Percentiles rank a stretch among this genome's conserved stretches.
Conservation (phyloP, 2,888 invertebrate species). For the Laspeyria flexula region DNA sequence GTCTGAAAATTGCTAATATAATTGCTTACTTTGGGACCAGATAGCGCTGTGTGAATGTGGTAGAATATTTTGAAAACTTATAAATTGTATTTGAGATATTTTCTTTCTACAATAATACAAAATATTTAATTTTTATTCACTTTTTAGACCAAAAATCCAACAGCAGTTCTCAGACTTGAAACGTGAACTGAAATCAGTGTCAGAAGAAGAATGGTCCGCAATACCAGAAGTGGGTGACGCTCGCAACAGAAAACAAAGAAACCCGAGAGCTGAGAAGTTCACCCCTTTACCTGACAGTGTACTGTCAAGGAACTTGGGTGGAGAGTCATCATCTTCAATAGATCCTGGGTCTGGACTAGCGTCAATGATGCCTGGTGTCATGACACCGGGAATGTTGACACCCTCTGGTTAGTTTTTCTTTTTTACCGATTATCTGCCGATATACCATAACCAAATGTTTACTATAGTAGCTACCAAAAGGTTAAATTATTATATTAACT, state of each 20-base stretch:
- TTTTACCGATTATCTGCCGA: too few relatives aligned
- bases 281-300: conserved; percentile 99
- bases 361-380: conserved; percentile 94
- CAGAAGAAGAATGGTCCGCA: conserved; percentile 97
- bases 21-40: too few relatives aligned
- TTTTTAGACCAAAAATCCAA: conserved; percentile 96
- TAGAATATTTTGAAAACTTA: too few relatives aligned
- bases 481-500: too few relatives aligned
- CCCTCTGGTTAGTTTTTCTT: conserved; percentile 87
- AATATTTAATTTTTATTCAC: conserved; percentile 13
- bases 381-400: conserved; percentile 94
- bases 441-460: too few relatives aligned
- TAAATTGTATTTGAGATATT: too few relatives aligned
- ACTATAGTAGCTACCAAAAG: too few relatives aligned
- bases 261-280: conserved; percentile 97
- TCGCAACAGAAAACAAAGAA: conserved; percentile 97
- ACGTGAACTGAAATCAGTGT: conserved; percentile 92
- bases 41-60: too few relatives aligned
- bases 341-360: conserved; percentile 95
- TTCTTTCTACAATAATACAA: too few relatives aligned
- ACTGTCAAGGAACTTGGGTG: conserved; percentile 93
- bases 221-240: conserved; percentile 99
- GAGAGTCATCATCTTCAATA: conserved; percentile 91
- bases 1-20: too few relatives aligned
- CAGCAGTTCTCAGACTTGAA: conserved; percentile 99